Conservation (phyloP, 2,888 invertebrate genomes). For the Gortyna flavago region DNA sequence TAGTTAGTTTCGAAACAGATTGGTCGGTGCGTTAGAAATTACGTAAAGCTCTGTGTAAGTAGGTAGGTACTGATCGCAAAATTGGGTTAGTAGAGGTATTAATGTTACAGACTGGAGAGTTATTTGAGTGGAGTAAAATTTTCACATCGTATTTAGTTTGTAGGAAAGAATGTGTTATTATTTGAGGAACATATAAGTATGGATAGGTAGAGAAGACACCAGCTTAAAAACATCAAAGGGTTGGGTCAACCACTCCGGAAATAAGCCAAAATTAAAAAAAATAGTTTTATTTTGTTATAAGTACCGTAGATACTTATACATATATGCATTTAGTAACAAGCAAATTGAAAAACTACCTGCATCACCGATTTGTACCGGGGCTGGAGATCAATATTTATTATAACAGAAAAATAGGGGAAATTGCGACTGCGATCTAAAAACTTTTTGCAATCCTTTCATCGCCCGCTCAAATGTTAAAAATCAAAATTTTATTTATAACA, state of each 20-base stretch:
- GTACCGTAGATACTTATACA: too few relatives aligned
- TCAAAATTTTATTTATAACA: too few relatives aligned
- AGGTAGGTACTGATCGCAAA: conserved; percentile 16
- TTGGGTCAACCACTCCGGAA: too few relatives aligned
- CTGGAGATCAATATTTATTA: background rate
- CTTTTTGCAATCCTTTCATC: too few relatives aligned
- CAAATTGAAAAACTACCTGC: too few relatives aligned
- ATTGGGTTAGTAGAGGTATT: conserved; percentile 6
- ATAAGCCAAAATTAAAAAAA: too few relatives aligned
- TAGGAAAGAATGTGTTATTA: too few relatives aligned
- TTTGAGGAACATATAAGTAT: background rate
- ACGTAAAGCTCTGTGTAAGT: conserved; percentile 27
- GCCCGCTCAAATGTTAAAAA: too few relatives aligned
- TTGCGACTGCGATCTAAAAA: background rate
- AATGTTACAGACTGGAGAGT: background rate
- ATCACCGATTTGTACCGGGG: background rate
- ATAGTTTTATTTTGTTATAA: too few relatives aligned
- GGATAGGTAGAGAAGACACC: background rate
- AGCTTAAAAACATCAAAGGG: too few relatives aligned
- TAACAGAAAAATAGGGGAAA: background rate
- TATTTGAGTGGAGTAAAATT: background rate
- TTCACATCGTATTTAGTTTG: background rate
- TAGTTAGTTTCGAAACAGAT: conserved; percentile 54
- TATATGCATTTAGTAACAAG: too few relatives aligned
- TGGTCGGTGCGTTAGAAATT: conserved; percentile 51